Percentiles rank a stretch among this genome's conserved stretches.
Evolutionary conservation across 1,140 invertebrate genomes (phyloP).

Genomic region (Drosophila burlai): DNA sequence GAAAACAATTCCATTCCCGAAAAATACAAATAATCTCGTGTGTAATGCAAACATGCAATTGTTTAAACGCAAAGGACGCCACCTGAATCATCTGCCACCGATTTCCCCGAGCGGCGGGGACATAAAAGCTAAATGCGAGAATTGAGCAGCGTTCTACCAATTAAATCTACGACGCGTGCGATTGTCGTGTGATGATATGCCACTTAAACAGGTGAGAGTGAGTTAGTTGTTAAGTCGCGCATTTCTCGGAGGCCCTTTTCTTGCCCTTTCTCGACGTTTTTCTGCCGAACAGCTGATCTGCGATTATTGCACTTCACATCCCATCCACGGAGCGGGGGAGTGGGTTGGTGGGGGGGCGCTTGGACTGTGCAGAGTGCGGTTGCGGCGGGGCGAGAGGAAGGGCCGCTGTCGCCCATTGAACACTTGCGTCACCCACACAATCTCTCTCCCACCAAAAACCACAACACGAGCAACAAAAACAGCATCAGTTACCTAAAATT

Average conservation of each 20-base stretch:
- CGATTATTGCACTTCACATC: slow-evolving; percentile 58
- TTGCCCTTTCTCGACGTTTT: slow-evolving; percentile 18
- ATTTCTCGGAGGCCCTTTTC: slow-evolving; percentile 10
- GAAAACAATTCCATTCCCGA: slow-evolving; percentile 38
- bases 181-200: slow-evolving; percentile 85
- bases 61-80: slow-evolving; percentile 63
- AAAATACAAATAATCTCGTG: slow-evolving; percentile 35
- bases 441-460: slow-evolving; percentile 23
- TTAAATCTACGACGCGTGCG: slow-evolving; percentile 83
- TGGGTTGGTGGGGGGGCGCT: not conserved
- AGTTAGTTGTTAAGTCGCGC: slow-evolving; percentile 37
- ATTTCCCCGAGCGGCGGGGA: slow-evolving; percentile 27
- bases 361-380: not conserved
- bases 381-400: slow-evolving; percentile 9
- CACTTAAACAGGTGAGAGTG: slow-evolving; percentile 85
- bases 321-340: slow-evolving; percentile 5
- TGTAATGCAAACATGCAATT: slow-evolving; percentile 65
- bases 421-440: slow-evolving; percentile 74
- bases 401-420: slow-evolving; percentile 44
- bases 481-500: slow-evolving; percentile 26
- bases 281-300: slow-evolving; percentile 73
- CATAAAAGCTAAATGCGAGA: slow-evolving; percentile 64
- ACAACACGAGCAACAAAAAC: slow-evolving; percentile 25
- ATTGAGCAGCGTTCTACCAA: slow-evolving; percentile 68
- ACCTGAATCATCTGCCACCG: slow-evolving; percentile 42